A percentile compares a stretch with the other conserved stretches of the same genome.
These are phyloP conservation scores for Bellardia pandia DNA, from an alignment of 2,888 invertebrate species.

Conservation along the genomic window DNA sequence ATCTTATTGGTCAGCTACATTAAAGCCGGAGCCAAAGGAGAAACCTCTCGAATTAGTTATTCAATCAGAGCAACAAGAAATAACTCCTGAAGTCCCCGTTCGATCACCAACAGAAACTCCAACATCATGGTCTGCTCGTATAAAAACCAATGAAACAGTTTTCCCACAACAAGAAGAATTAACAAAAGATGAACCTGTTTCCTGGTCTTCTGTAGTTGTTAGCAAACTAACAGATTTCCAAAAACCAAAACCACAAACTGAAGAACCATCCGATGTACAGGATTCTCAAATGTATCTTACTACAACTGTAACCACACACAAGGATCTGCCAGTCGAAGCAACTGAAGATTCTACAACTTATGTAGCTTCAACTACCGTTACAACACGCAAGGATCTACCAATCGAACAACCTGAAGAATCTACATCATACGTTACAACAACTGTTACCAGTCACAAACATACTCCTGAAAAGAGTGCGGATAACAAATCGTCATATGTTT, in stretches of 20 bases:
- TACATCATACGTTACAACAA: constrained; percentile 58
- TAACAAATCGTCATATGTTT: constrained; percentile 30
- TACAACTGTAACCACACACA: constrained; percentile 66
- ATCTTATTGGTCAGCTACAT: constrained; percentile 81
- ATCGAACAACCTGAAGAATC: constrained; percentile 21
- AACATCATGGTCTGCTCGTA: constrained; percentile 81
- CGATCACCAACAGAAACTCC: constrained; percentile 80
- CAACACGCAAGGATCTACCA: not conserved
- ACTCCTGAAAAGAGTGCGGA: not conserved
- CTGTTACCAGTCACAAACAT: constrained; percentile 52
- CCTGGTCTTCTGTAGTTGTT: constrained; percentile 79
- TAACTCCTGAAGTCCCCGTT: constrained; percentile 76
- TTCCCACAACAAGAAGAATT: not conserved
- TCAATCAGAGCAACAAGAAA: constrained; percentile 65
- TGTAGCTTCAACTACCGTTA: constrained; percentile 20
- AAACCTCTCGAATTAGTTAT: constrained; percentile 55
- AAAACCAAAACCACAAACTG: constrained; percentile 76
- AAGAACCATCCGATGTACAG: constrained; percentile 55
- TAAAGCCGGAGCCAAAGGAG: constrained; percentile 74
- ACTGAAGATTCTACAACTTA: constrained; percentile 24
- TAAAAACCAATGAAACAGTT: constrained; percentile 76
- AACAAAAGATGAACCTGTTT: constrained; percentile 31
- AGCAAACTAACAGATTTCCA: constrained; percentile 79
- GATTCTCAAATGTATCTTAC: constrained; percentile 76
- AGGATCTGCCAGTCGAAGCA: constrained; percentile 49